phyloP scores from a whole-genome alignment of 2,797 vertebrate genomes.

The Mionectes olivaceus region DNA sequence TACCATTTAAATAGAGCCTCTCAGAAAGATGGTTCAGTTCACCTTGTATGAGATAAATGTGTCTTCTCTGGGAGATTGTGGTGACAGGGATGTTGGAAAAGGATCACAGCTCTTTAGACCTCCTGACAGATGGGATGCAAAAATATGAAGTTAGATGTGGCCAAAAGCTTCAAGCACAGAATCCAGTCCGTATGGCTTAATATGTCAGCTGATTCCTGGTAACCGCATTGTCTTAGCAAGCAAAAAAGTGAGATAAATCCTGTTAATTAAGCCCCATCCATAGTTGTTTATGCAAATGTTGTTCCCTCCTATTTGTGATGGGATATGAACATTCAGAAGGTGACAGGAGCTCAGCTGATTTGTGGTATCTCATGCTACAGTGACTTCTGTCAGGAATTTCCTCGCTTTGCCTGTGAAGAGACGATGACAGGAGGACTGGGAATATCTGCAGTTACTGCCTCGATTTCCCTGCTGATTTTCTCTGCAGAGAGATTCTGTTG shows the following conservation, averaged over 20 bases:
- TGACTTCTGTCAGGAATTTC: slow-evolving; percentile 51
- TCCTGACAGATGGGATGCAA: not conserved
- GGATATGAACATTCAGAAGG: not conserved
- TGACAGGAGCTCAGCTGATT: not conserved
- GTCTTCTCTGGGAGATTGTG: not conserved
- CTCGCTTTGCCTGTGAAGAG: not conserved
- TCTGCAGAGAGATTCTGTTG: not conserved
- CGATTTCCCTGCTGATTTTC: slow-evolving; percentile 28
- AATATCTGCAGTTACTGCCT: slow-evolving; percentile 11
- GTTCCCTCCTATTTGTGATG: not conserved
- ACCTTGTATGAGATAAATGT: not conserved
- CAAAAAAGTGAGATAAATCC: not conserved
- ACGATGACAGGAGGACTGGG: not conserved
- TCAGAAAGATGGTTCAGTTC: not conserved
- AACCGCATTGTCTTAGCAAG: not conserved
- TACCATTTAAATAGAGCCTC: not conserved
- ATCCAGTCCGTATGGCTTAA: not conserved
- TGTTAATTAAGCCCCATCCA: not conserved
- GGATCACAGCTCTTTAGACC: not conserved
- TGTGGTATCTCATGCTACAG: not conserved
- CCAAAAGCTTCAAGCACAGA: not conserved
- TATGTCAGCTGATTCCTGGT: not conserved
- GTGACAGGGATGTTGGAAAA: not conserved
- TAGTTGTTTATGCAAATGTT: not conserved
- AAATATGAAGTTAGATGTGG: not conserved